phyloP scores from a whole-genome alignment of 2,888 invertebrate species.

The Drosophila stalkeri region DNA sequence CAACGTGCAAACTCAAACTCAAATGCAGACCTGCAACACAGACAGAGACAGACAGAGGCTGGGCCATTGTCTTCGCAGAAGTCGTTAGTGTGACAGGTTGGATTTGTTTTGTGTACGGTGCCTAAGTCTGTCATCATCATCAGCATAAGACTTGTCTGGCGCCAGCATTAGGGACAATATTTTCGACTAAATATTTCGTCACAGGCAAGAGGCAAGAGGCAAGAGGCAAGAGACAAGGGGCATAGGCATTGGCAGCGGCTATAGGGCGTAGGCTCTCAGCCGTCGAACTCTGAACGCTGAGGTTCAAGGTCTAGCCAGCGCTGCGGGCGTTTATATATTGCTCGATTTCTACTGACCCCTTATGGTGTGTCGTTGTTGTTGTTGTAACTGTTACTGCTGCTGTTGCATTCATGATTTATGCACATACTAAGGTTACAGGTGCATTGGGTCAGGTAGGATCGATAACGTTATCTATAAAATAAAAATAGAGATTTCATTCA shows the following conservation, averaged over 20 bases:
- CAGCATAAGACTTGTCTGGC: constrained; percentile 84
- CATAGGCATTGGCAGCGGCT: neutral
- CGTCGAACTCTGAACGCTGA: constrained; percentile 21
- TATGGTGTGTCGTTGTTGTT: constrained; percentile 14
- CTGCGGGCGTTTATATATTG: constrained; percentile 81
- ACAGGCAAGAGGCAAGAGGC: constrained; percentile 69
- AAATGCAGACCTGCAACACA: constrained; percentile 2
- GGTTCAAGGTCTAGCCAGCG: constrained; percentile 55
- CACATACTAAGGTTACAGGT: constrained; percentile 67
- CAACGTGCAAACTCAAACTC: constrained; percentile 25
- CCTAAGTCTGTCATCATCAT: constrained; percentile 82
- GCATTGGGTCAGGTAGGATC: constrained; percentile 58
- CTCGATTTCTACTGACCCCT: constrained; percentile 53
- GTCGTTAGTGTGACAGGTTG: constrained; percentile 85
- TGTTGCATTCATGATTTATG: constrained; percentile 75
- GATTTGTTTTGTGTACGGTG: constrained; percentile 81
- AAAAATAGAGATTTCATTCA: constrained; percentile 44
- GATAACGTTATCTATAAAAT: constrained; percentile 39
- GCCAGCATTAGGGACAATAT: constrained; percentile 84
- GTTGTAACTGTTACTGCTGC: constrained; percentile 41
- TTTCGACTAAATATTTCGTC: constrained; percentile 83
- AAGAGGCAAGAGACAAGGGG: too few species aligned
- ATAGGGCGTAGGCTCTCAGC: constrained; percentile 3
- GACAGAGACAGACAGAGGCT: constrained; percentile 22
- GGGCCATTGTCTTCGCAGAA: constrained; percentile 82